phyloP scores from a whole-genome alignment of 2,797 vertebrate genomes.

The Sebastolobus alascanus region DNA sequence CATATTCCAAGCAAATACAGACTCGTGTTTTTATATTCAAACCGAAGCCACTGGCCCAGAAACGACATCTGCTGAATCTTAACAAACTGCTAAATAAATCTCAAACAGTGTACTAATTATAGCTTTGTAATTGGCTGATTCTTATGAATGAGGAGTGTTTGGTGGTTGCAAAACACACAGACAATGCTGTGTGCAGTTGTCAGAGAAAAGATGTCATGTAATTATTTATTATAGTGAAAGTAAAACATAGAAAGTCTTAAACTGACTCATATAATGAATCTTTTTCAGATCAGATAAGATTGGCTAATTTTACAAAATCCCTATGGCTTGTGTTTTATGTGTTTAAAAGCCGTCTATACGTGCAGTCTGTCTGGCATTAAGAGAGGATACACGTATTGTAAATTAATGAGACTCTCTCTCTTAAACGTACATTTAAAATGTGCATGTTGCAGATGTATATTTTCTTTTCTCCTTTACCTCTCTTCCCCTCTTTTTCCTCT shows the following conservation, averaged over 20 bases:
- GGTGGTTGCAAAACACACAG: constrained; percentile 11
- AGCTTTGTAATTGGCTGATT: constrained; percentile 5
- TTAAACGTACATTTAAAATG: constrained; percentile 57
- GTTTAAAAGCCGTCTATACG: constrained; percentile 11
- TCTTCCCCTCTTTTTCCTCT: constrained; percentile 39
- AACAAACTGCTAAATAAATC: constrained; percentile 61
- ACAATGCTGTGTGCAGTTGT: not conserved
- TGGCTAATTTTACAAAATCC: not conserved
- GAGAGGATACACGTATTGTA: constrained; percentile 33
- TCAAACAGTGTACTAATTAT: constrained; percentile 54
- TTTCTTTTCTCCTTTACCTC: constrained; percentile 48
- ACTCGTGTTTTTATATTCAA: constrained; percentile 57
- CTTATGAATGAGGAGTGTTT: constrained; percentile 21
- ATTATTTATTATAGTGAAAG: constrained; percentile 20
- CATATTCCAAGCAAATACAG: constrained; percentile 51
- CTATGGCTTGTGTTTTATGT: constrained; percentile 12
- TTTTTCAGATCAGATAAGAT: constrained; percentile 25
- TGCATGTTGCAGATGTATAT: constrained; percentile 44
- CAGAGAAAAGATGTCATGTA: constrained; percentile 14
- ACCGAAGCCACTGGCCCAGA: constrained; percentile 46
- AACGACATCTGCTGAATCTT: constrained; percentile 65
- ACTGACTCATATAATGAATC: constrained; percentile 30
- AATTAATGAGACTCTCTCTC: constrained; percentile 55
- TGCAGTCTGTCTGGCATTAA: constrained; percentile 11
- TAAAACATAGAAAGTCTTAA: not conserved